Conservation (phyloP, 2,113 vertebrate genomes). For the Aramus guarauna region DNA sequence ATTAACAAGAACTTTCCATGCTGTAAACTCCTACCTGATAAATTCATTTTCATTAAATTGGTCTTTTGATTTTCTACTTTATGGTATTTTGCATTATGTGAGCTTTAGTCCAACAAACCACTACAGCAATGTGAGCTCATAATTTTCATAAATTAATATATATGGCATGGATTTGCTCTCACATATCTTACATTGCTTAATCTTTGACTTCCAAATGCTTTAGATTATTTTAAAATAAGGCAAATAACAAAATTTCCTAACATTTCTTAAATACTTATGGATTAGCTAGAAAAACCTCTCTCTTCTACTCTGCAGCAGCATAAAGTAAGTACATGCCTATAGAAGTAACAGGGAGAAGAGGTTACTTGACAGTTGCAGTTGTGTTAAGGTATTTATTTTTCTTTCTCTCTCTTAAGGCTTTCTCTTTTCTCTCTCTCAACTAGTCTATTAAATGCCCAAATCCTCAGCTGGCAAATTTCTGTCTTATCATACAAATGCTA, state of each 20-base stretch:
- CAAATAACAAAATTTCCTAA: background rate
- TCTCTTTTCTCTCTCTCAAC: background rate
- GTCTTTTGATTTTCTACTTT: background rate
- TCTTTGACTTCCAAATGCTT: background rate
- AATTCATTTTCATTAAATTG: background rate
- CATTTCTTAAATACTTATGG: background rate
- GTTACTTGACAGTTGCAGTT: background rate
- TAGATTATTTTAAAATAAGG: background rate
- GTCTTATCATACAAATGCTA: background rate
- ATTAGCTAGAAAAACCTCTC: background rate
- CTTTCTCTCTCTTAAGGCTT: background rate
- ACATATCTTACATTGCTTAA: background rate
- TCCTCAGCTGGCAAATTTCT: background rate
- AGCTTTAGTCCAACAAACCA: background rate
- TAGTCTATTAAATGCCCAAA: background rate
- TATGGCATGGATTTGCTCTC: background rate
- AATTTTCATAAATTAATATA: background rate
- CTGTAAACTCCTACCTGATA: background rate
- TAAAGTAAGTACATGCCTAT: background rate
- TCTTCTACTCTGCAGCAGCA: background rate
- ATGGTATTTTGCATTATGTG: background rate
- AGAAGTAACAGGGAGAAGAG: background rate
- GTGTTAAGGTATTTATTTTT: background rate
- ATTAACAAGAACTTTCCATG: background rate
- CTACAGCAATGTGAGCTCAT: background rate